Evolutionary conservation across 2,888 invertebrate species (phyloP).

Genomic region (Habroteleia sp.): DNA sequence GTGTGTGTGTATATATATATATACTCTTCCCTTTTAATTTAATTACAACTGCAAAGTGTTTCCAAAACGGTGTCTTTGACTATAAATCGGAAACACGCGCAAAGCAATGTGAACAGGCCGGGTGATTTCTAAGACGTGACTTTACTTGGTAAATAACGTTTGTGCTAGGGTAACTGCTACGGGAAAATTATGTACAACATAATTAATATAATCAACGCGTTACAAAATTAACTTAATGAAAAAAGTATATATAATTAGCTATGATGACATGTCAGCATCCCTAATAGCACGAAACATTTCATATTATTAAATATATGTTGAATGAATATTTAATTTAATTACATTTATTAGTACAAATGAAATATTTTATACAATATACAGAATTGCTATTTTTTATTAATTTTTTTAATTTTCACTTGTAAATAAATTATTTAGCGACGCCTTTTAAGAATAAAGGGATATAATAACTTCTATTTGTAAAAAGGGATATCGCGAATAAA

Average conservation of each 20-base stretch:
- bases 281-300: not conserved
- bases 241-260: slow-evolving; percentile 9
- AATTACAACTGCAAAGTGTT: slow-evolving; percentile 20
- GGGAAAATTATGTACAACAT: slow-evolving; percentile 40
- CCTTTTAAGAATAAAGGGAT: too few species aligned
- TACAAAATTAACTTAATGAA: slow-evolving; percentile 21
- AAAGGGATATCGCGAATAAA: too few species aligned
- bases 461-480: too few species aligned
- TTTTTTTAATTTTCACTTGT: too few species aligned
- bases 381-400: too few species aligned
- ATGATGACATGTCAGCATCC: not conserved
- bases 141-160: slow-evolving; percentile 42
- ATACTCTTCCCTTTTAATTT: slow-evolving; percentile 11
- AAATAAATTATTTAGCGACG: too few species aligned
- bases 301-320: too few species aligned
- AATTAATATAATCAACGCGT: slow-evolving; percentile 26
- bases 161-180: slow-evolving; percentile 40
- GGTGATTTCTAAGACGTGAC: slow-evolving; percentile 55
- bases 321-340: too few species aligned
- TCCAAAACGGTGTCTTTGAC: slow-evolving; percentile 40
- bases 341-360: too few species aligned
- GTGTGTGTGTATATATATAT: too few species aligned
- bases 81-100: slow-evolving; percentile 36
- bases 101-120: slow-evolving; percentile 49
- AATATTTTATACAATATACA: too few species aligned